Evolutionary conservation across 1,140 invertebrate genomes (phyloP), one percentile per base, ranked within the genome.

Genomic region (Drosophila arizonae): DNA sequence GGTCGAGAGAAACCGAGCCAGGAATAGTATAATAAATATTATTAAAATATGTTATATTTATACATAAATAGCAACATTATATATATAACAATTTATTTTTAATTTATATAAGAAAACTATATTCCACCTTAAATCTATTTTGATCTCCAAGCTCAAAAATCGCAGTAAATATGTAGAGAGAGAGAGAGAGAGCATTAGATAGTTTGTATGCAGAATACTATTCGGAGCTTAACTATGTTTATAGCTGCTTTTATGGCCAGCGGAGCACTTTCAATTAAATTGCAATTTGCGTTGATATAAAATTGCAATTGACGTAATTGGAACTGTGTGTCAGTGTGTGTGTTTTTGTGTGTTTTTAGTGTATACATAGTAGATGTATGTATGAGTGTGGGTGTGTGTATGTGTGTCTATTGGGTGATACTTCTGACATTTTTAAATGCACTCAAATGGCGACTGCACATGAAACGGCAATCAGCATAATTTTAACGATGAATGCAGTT

Each of bases 211-310:
- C 1, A n/a, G 21, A 46, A 46, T 30, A n/a, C 3, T 51, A 21
- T 48, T 50, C 21, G 36, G n/a, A 52, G 5, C 39, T 61, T 33
- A 30, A 64, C 41, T 57, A 11, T 50, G 51, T 52, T 39, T 39
- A 52, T 39, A 24, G 33, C 21, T 39, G 4, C 26, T 67, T 60
- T 67, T 39, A 61, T 50, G 39, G 50, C 41, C 58, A 41, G 50
- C 24, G 36, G 39, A 60, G 63, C 48, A 41, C 77, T 79, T 69
- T 79, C 76, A 82, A 88, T 87, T 88, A 88, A 77, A 88, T 77
- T 75, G 66, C 72, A 79, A 87, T 87, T 88, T 75, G 52, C 43
- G 61, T 68, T 60, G 65, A 68, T 41, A 81, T 79, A 62, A 71
- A 81, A 87, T 57, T 78, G 77, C 54, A 57, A 64, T 86, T 87